Evolutionary conservation across 2,113 vertebrate genomes (phyloP), one percentile per base, ranked within the genome.

Genomic region (Hystrix brachyura): DNA sequence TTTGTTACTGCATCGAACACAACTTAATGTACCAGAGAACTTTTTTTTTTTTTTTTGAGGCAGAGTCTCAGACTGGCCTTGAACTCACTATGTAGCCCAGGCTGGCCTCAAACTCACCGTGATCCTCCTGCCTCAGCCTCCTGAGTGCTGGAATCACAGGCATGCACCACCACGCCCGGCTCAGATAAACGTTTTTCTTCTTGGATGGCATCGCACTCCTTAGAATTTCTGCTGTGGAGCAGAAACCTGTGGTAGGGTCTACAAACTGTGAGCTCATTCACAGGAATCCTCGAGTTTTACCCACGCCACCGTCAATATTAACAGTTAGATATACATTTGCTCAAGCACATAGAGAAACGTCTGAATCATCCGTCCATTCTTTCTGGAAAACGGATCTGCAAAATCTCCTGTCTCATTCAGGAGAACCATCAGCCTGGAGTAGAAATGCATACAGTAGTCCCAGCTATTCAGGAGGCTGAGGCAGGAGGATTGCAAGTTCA

Each of bases 1-100:
- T 38, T 38, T 46, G 13, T 0, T 17, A 43, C 55, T 4, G 8
- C 32, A 3, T 25, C 7, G 21, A 3, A 19, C 3, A 1, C 27
- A 32, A 25, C 2, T 25, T 38, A 32, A 60, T 7, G 5, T 3
- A 18, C 65, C 17, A 1, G 25, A 62, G 60, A 62, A 62, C 60
- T 23, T 25, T 18, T 60, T 51, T 76, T 48, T 48, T 23, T 76
- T 27, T 76, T 76, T 27, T 48, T 25, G 25, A 78, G 74, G 32
- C 27, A 32, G 27, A 27, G 46, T 78, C 74, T 48, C 59, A 21
- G 59, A 19, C 19, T 60, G 60, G 2, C 60, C 23, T 62, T 62
- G 60, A 62, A 62, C 60, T 62, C 25, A 51, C 43, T 32, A 32
- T 48, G 46, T 29, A 76, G 74, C 74, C 46, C 27, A 51, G 13